These are phyloP conservation scores for Trichopoda pennipes DNA, from an alignment of 2,888 invertebrate genomes.

Conservation along the genomic window DNA sequence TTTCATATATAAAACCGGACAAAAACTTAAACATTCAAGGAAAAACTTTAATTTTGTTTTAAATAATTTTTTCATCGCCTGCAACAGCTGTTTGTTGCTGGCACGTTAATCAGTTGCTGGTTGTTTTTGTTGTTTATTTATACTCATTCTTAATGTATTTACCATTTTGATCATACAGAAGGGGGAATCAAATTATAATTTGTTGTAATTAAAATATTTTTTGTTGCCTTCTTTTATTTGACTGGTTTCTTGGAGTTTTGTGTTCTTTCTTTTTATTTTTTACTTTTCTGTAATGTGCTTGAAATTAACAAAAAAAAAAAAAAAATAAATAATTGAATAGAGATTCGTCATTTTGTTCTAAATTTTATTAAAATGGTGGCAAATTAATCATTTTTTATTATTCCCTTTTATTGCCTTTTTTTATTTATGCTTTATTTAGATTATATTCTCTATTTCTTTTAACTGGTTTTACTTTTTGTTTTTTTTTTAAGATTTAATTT, in stretches of 20 bases:
- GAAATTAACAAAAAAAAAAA: too few species aligned
- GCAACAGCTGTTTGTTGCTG: slow-evolving; percentile 45
- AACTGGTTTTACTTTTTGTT: too few species aligned
- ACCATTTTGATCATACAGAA: slow-evolving; percentile 26
- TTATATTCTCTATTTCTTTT: too few species aligned
- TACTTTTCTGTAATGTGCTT: too few species aligned
- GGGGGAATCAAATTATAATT: slow-evolving; percentile 49
- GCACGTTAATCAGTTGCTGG: background rate
- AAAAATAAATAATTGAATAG: too few species aligned
- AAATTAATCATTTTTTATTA: too few species aligned
- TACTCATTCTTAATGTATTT: slow-evolving; percentile 3
- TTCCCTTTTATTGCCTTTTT: too few species aligned
- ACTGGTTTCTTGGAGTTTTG: slow-evolving; percentile 8
- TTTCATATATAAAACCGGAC: slow-evolving; percentile 58
- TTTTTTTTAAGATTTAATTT: too few species aligned
- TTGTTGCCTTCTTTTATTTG: slow-evolving; percentile 20
- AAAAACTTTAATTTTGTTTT: slow-evolving; percentile 31
- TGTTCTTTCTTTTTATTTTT: too few species aligned
- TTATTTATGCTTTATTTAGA: too few species aligned
- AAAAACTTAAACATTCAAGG: slow-evolving; percentile 35
- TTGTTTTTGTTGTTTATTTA: background rate
- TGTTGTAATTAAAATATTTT: slow-evolving; percentile 66
- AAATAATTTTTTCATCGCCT: background rate
- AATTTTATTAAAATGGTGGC: too few species aligned
- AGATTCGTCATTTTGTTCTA: too few species aligned